These are phyloP conservation scores for Palloptera scutellata DNA, from an alignment of 2,888 invertebrate genomes.

Conservation along the genomic window DNA sequence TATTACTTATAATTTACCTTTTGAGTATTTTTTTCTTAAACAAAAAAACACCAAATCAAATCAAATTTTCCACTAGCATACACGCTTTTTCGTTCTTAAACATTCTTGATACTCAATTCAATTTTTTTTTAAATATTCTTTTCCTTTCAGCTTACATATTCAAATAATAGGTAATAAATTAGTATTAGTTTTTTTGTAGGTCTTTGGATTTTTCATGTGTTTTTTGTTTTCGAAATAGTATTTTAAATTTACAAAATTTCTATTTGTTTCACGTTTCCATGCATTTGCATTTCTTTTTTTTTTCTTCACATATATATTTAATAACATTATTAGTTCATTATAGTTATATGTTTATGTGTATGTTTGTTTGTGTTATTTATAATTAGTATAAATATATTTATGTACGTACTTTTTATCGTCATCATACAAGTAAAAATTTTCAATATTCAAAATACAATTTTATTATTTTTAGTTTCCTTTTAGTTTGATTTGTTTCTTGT, in stretches of 20 bases:
- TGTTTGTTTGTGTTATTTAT: constrained; percentile 14
- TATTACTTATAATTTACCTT: too few species aligned
- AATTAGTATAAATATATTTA: background rate
- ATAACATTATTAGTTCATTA: constrained; percentile 13
- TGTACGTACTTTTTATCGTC: too few species aligned
- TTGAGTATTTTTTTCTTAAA: too few species aligned
- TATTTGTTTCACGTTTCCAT: background rate
- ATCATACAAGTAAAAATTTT: constrained; percentile 26
- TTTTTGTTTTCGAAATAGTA: background rate
- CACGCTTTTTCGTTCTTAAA: too few species aligned
- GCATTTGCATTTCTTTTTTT: background rate
- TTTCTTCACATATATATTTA: constrained; percentile 8
- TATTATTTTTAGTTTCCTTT: constrained; percentile 18
- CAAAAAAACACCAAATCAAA: too few species aligned
- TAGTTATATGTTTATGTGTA: constrained; percentile 18
- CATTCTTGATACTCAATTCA: too few species aligned
- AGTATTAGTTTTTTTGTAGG: background rate
- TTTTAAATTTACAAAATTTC: constrained; percentile 4
- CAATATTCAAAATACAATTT: constrained; percentile 17
- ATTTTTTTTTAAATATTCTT: too few species aligned
- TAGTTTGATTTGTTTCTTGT: constrained; percentile 24
- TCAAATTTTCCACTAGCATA: too few species aligned
- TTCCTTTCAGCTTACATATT: too few species aligned
- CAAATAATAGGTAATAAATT: too few species aligned
- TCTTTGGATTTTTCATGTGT: background rate